Evolutionary conservation across 2,113 vertebrate genomes (phyloP).

Genomic region (Centropus bengalensis): DNA sequence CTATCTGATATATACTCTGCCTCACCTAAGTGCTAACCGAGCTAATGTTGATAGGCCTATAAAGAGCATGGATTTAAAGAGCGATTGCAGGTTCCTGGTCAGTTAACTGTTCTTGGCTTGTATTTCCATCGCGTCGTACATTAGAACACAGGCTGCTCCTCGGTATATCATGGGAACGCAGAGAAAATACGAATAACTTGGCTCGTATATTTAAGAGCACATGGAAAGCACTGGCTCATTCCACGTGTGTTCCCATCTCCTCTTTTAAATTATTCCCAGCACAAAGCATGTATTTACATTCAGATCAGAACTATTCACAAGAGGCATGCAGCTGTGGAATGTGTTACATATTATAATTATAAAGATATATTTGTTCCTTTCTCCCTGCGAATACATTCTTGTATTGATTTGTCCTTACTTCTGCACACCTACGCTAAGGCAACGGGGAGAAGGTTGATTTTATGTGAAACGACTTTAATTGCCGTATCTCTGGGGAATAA

Average conservation of each 20-base stretch:
- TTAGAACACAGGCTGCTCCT: background rate
- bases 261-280: slow-evolving; percentile 45
- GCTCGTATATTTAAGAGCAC: background rate
- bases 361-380: slow-evolving; percentile 52
- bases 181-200: background rate
- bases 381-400: slow-evolving; percentile 36
- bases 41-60: background rate
- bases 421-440: slow-evolving; percentile 35
- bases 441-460: slow-evolving; percentile 64
- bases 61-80: background rate
- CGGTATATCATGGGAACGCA: background rate
- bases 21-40: background rate
- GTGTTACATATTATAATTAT: slow-evolving; percentile 50
- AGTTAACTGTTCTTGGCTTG: slow-evolving; percentile 13
- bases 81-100: background rate
- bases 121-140: background rate
- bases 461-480: slow-evolving; percentile 73
- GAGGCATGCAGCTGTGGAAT: slow-evolving; percentile 27
- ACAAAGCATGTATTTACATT: slow-evolving; percentile 49
- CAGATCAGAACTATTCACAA: slow-evolving; percentile 47
- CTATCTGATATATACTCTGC: background rate
- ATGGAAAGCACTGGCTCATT: background rate
- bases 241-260: background rate
- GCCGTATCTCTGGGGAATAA: slow-evolving; percentile 69
- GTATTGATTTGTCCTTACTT: slow-evolving; percentile 67